phyloP scores from a whole-genome alignment of 2,113 vertebrate genomes.

The Diglossa brunneiventris region DNA sequence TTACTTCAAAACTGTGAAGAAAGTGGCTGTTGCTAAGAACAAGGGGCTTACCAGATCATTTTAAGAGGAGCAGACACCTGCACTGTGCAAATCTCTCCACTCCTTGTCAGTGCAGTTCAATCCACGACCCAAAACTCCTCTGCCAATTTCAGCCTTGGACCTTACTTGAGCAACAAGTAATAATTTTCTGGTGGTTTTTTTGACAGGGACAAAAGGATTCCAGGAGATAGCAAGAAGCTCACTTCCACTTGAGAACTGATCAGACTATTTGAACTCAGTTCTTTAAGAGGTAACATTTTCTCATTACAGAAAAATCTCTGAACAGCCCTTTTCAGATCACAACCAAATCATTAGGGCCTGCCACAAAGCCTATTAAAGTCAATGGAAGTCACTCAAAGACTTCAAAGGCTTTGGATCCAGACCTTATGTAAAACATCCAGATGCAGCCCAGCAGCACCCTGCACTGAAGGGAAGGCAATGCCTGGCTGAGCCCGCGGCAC shows the following conservation, averaged over 20 bases:
- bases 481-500: background rate
- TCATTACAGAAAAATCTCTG: slow-evolving; percentile 37
- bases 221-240: slow-evolving; percentile 15
- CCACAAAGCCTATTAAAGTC: slow-evolving; percentile 53
- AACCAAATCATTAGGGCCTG: slow-evolving; percentile 53
- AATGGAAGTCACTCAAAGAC: slow-evolving; percentile 38
- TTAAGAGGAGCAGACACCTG: background rate
- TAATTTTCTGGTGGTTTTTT: background rate
- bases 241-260: slow-evolving; percentile 27
- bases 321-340: slow-evolving; percentile 40
- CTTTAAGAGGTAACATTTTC: slow-evolving; percentile 42
- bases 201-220: slow-evolving; percentile 37
- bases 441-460: background rate
- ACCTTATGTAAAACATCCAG: background rate
- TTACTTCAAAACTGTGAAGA: background rate
- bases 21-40: background rate
- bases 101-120: background rate
- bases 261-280: slow-evolving; percentile 3
- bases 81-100: background rate
- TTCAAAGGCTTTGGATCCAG: slow-evolving; percentile 34
- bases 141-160: slow-evolving; percentile 11
- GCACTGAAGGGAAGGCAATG: fast-evolving
- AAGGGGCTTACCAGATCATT: fast-evolving
- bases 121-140: background rate
- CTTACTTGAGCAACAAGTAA: background rate